A percentile compares a stretch with the other conserved stretches of the same genome.
These are phyloP conservation scores for Amphimedon queenslandica DNA, from an alignment of 37 sponge, comb jelly and placozoan species.

Conservation along the genomic window DNA sequence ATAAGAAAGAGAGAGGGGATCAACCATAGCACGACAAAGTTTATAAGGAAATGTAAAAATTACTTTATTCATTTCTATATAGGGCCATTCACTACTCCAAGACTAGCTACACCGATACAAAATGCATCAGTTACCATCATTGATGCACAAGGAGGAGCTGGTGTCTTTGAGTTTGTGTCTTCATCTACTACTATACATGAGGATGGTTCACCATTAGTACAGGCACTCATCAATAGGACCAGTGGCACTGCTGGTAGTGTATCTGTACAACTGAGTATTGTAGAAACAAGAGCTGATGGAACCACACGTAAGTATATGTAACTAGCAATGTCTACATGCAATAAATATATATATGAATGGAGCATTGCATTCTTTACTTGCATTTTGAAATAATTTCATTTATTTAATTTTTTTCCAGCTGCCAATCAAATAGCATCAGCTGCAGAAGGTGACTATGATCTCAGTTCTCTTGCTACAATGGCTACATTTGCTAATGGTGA, in stretches of 20 bases:
- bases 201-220: slow-evolving; percentile 11
- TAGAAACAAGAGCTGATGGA: slow-evolving; percentile 14
- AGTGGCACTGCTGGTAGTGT: slow-evolving; percentile 44
- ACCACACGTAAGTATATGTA: neutral
- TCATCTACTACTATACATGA: slow-evolving; percentile 23
- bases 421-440: slow-evolving; percentile 9
- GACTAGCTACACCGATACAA: slow-evolving; percentile 28
- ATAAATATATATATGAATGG: neutral
- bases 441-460: slow-evolving; percentile 31
- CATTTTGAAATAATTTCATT: neutral
- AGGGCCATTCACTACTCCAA: slow-evolving; percentile 32
- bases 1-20: no score
- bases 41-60: neutral
- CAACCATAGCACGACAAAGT: no score
- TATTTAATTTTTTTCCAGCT: neutral
- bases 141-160: slow-evolving; percentile 74
- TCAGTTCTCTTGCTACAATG: slow-evolving; percentile 13
- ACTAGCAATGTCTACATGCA: neutral
- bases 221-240: slow-evolving; percentile 16
- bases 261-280: slow-evolving; percentile 20
- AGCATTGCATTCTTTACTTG: neutral
- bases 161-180: slow-evolving; percentile 47
- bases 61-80: neutral
- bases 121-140: slow-evolving; percentile 43
- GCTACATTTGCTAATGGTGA: slow-evolving; percentile 43